Conservation (phyloP, 2,888 invertebrate species). For the Cephus spinipes region DNA sequence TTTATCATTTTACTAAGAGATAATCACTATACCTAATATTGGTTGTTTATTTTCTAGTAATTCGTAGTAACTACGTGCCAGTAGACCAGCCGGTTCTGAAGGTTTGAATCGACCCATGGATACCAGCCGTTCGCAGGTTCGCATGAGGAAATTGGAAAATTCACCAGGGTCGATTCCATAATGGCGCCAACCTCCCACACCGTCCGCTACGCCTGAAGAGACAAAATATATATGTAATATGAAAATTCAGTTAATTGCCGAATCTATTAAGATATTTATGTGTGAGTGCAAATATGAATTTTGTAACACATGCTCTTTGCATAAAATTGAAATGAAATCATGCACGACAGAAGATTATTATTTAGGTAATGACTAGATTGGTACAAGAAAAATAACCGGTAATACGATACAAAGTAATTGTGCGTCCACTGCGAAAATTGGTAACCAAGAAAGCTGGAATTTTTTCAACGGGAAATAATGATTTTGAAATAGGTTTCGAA, state of each 20-base stretch:
- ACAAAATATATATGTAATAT: slow-evolving; percentile 22
- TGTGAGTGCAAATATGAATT: background rate
- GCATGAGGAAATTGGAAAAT: slow-evolving; percentile 95
- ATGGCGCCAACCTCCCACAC: slow-evolving; percentile 98
- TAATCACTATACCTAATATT: slow-evolving; percentile 77
- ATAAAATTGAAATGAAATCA: background rate
- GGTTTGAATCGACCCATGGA: slow-evolving; percentile 89
- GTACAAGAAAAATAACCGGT: background rate
- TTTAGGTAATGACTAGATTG: background rate
- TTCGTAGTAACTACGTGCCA: slow-evolving; percentile 93
- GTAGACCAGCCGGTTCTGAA: slow-evolving; percentile 86
- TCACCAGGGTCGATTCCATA: slow-evolving; percentile 98
- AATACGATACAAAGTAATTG: background rate
- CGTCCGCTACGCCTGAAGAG: slow-evolving; percentile 93
- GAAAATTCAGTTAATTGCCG: background rate
- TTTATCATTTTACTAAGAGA: background rate
- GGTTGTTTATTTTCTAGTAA: slow-evolving; percentile 91
- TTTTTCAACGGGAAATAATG: slow-evolving; percentile 11
- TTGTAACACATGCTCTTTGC: background rate
- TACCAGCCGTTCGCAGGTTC: slow-evolving; percentile 92
- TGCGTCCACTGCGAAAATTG: background rate
- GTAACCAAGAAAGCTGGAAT: background rate
- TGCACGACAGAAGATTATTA: background rate
- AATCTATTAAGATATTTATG: background rate
- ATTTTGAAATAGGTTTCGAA: slow-evolving; percentile 2